These are phyloP conservation scores for Ennomos erosarius DNA, from an alignment of 2,888 invertebrate species.

Conservation along the genomic window DNA sequence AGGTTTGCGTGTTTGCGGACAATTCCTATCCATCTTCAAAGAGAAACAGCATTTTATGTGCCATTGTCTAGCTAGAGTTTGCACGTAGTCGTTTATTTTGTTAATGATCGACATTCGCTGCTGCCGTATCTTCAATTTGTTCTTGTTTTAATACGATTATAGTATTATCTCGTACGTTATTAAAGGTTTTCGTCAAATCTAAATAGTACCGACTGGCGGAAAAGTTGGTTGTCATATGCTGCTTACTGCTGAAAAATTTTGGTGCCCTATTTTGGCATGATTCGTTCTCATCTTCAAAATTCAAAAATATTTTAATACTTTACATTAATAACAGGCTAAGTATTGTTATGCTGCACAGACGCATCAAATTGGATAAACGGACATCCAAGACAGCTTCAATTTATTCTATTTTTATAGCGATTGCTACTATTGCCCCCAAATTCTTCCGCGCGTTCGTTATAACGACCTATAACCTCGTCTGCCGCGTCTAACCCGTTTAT, in stretches of 20 bases:
- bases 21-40: constrained; percentile 11
- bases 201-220: too few species aligned
- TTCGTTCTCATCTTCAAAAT: too few species aligned
- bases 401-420: constrained; percentile 29
- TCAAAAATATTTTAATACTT: too few species aligned
- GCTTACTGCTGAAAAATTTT: too few species aligned
- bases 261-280: too few species aligned
- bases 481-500: constrained; percentile 5
- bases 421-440: background rate
- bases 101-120: background rate
- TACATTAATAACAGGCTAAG: too few species aligned
- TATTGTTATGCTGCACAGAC: constrained; percentile 30
- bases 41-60: constrained; percentile 15
- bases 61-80: constrained; percentile 6
- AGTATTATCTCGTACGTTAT: too few species aligned
- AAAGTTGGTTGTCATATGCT: too few species aligned
- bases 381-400: constrained; percentile 45
- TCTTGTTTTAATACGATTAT: background rate
- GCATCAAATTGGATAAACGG: constrained; percentile 51
- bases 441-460: background rate
- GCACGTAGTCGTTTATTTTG: constrained; percentile 8
- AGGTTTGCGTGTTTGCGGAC: constrained; percentile 11
- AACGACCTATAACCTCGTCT: background rate
- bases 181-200: too few species aligned
- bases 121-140: background rate